Conservation (phyloP, 1,140 invertebrate species). For the Penaeus vannamei region DNA sequence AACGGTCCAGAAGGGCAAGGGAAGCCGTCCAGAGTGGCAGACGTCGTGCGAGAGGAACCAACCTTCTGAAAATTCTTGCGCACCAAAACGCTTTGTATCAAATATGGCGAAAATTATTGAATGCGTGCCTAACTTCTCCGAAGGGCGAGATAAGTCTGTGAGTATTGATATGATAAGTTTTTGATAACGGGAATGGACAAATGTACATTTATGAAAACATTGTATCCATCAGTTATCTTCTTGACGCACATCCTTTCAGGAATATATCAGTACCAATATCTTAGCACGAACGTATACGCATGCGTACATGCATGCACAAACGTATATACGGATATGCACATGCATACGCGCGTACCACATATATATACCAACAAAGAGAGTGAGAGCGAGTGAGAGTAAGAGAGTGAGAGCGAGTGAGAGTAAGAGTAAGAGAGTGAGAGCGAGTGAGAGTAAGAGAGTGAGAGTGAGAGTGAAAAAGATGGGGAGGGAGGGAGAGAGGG, state of each 20-base stretch:
- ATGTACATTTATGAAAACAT: too few relatives aligned
- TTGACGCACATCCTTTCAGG: not conserved
- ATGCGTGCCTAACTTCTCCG: conserved; percentile 54
- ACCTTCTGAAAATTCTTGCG: not conserved
- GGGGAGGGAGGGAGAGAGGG: too few relatives aligned
- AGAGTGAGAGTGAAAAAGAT: too few relatives aligned
- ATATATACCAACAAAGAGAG: too few relatives aligned
- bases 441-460: too few relatives aligned
- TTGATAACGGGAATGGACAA: not conserved
- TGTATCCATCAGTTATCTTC: too few relatives aligned
- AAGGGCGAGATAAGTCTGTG: conserved; percentile 52
- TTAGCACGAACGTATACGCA: not conserved
- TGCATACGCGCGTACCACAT: too few relatives aligned
- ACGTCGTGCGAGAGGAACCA: not conserved
- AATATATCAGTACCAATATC: not conserved
- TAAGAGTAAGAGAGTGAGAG: too few relatives aligned
- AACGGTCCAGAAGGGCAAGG: too few relatives aligned
- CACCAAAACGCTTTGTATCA: not conserved
- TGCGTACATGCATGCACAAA: too few relatives aligned
- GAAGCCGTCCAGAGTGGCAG: not conserved
- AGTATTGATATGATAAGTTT: conserved; percentile 2
- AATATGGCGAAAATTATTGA: conserved; percentile 53
- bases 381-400: too few relatives aligned
- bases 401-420: too few relatives aligned
- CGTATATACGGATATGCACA: not conserved